These are phyloP conservation scores for Drosophila setifemur DNA, from an alignment of 1,140 invertebrate species.

Conservation along the genomic window DNA sequence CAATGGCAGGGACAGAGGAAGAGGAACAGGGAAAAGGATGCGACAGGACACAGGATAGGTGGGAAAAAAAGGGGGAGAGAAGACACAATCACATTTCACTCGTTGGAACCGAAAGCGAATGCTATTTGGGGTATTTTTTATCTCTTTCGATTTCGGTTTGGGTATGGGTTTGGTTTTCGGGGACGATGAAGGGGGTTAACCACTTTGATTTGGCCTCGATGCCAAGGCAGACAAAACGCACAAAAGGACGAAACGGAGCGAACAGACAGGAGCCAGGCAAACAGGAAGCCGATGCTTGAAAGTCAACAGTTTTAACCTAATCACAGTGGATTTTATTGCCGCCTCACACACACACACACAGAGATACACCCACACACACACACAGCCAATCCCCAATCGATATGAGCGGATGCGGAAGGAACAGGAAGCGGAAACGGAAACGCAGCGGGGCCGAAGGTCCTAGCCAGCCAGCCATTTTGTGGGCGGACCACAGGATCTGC, in stretches of 20 bases:
- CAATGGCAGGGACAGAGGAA: background rate
- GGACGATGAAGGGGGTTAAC: conserved; percentile 13
- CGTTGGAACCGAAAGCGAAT: conserved; percentile 6
- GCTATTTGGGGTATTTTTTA: conserved; percentile 68
- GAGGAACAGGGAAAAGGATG: background rate
- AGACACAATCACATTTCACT: conserved; percentile 47
- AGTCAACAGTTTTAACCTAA: conserved; percentile 80
- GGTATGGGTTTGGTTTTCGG: conserved; percentile 21
- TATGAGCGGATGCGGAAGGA: conserved; percentile 37
- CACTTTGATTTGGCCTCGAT: conserved; percentile 41
- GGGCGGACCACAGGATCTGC: conserved; percentile 38
- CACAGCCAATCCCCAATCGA: no score
- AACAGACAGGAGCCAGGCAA: background rate
- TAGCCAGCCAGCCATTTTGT: conserved; percentile 45
- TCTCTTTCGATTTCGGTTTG: conserved; percentile 76
- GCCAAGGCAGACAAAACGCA: conserved; percentile 35
- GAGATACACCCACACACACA: no score
- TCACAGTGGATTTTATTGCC: conserved; percentile 77
- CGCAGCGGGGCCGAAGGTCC: conserved; percentile 34
- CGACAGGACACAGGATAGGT: background rate
- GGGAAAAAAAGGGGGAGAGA: background rate
- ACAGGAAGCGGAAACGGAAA: conserved; percentile 18
- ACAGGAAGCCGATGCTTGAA: conserved; percentile 62
- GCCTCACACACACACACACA: conserved; percentile 54
- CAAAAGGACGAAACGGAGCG: conserved; percentile 9